Evolutionary conservation across 2,888 invertebrate genomes (phyloP), one percentile per base, ranked within the genome.

Genomic region (Bimastos eiseni): DNA sequence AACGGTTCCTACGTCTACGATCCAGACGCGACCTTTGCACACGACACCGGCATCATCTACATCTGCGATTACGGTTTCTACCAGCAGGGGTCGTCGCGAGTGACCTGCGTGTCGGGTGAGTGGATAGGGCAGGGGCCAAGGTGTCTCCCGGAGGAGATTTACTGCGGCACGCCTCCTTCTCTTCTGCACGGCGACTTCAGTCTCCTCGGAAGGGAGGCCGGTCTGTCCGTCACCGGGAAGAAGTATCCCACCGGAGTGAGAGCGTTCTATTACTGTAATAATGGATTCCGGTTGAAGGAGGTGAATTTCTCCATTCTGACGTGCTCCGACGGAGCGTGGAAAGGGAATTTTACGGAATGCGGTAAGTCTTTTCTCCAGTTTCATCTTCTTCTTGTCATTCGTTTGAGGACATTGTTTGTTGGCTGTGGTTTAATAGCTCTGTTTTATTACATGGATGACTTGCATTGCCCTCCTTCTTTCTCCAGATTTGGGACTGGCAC

Each of bases 61-160:
- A 96, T 96, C 93, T 98, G 98, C 95, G 97, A 97, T 91, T 96
- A 96, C 24, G 98, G 98, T 41, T 97, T 96, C 95, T 96, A 96
- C 92, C 96, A 41, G 41, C 30, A 41, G 70, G 70, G 70, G 70
- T 34, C 33, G 36, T 36, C 88, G 34, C 44, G 83, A 15, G 36
- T 91, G 36, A 55, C 55, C 15, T 92, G 92, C 37, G 24, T 34
- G 70, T 83, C 83, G 8, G 91, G 91, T 5, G 36, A 90, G 89
- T 92, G 92, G 92, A 34, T 37, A 24, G 92, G 92, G 0, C 24
- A 34, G 30, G 37, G 15, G 37, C 92, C 92, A 5, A 44, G 24
- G 17, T 92, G 92, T 37, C 30, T 89, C 37, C 21, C 83, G 11
- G 83, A 36, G 34, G 89, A 86, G 33, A 89, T 36, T 21, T 55